Evolutionary conservation across 2,797 vertebrate genomes (phyloP).

Genomic region (Parauchenoglanis ngamensis): DNA sequence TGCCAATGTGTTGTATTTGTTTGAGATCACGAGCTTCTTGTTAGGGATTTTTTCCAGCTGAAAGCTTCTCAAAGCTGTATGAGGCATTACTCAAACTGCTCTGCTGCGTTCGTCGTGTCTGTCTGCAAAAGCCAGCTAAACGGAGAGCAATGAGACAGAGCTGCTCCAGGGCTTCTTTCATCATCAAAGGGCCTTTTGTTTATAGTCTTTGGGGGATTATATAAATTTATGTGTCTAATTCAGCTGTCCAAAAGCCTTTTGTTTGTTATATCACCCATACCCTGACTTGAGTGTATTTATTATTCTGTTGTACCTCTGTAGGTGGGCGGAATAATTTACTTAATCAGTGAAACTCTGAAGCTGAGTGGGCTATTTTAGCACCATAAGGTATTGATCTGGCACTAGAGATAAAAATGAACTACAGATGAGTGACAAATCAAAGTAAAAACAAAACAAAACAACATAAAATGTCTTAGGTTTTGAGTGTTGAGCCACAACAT

Average conservation of each 20-base stretch:
- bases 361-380: slow-evolving; percentile 2
- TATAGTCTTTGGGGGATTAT: slow-evolving; percentile 34
- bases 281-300: slow-evolving; percentile 30
- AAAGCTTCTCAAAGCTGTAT: neutral
- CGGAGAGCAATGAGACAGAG: slow-evolving; percentile 19
- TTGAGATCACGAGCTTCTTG: neutral
- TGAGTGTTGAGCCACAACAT: neutral
- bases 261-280: slow-evolving; percentile 18
- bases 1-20: neutral
- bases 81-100: neutral
- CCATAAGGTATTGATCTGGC: neutral
- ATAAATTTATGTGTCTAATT: slow-evolving; percentile 37
- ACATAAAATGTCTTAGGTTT: neutral
- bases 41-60: neutral
- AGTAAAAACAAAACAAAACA: neutral
- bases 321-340: slow-evolving; percentile 29
- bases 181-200: slow-evolving; percentile 39
- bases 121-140: slow-evolving; percentile 28
- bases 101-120: neutral
- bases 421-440: neutral
- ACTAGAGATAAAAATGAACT: neutral
- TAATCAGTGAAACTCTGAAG: slow-evolving; percentile 12
- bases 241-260: slow-evolving; percentile 3
- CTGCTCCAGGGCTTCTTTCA: slow-evolving; percentile 27
- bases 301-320: slow-evolving; percentile 6